phyloP scores from a whole-genome alignment of 1,140 invertebrate species.

The Magallana ariakensis region DNA sequence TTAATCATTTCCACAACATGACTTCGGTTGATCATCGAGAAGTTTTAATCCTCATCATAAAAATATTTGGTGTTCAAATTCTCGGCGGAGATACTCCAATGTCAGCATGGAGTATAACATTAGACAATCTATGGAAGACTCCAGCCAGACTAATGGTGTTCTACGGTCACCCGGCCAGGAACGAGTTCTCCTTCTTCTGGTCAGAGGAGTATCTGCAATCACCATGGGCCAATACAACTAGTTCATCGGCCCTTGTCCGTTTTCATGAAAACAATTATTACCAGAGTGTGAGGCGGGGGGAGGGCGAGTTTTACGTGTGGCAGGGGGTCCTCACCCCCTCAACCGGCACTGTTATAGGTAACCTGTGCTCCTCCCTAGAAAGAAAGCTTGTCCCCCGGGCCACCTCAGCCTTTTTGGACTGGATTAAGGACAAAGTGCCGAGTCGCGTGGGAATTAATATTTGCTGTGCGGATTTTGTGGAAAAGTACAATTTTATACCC shows the following conservation, averaged over 20 bases:
- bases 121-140: conserved; percentile 83
- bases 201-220: conserved; percentile 85
- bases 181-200: conserved; percentile 84
- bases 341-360: conserved; percentile 80
- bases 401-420: conserved; percentile 77
- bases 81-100: conserved; percentile 39
- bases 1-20: conserved; percentile 92
- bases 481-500: conserved; percentile 71
- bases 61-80: conserved; percentile 84
- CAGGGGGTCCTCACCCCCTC: conserved; percentile 90
- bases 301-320: conserved; percentile 85
- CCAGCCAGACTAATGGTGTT: conserved; percentile 85
- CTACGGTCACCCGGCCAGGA: conserved; percentile 84
- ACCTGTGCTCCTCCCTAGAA: conserved; percentile 80
- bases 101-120: conserved; percentile 80
- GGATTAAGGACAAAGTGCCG: conserved; percentile 79
- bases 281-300: conserved; percentile 76
- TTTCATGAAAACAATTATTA: conserved; percentile 83
- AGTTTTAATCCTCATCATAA: conserved; percentile 83
- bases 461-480: conserved; percentile 82
- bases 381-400: conserved; percentile 76
- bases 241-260: conserved; percentile 81
- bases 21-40: conserved; percentile 83
- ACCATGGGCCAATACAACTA: conserved; percentile 90
- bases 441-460: conserved; percentile 79